Conservation (phyloP, 1,140 invertebrate species). For the Paramacrobiotus metropolitanus region DNA sequence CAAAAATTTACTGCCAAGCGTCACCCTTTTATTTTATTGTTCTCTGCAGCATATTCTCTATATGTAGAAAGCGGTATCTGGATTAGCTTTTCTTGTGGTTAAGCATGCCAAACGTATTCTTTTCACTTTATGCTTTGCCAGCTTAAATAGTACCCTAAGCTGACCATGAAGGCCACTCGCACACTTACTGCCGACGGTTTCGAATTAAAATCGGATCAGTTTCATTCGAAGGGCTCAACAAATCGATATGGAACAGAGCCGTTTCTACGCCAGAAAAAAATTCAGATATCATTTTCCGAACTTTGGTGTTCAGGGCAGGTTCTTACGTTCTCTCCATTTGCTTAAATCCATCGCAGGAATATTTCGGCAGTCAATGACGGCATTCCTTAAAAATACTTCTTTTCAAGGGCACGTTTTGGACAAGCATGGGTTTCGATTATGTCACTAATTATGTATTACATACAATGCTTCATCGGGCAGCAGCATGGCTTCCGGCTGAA, state of each 20-base stretch:
- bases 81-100: no score
- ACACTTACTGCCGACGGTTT: neutral
- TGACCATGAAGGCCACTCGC: no score
- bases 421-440: neutral
- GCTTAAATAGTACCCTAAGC: no score
- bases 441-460: neutral
- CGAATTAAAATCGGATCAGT: neutral
- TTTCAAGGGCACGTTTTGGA: neutral
- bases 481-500: constrained; percentile 33
- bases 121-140: no score
- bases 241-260: neutral
- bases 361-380: neutral
- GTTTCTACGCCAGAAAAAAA: neutral
- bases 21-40: no score
- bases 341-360: neutral
- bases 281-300: neutral
- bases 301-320: neutral
- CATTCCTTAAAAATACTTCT: neutral
- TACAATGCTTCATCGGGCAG: neutral
- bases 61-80: no score
- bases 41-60: no score
- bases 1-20: no score
- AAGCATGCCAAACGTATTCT: no score
- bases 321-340: neutral
- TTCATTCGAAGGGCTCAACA: no score